Percentiles rank a stretch among this genome's conserved stretches.
Conservation (phyloP, 2,888 invertebrate genomes). For the Eristalis arbustorum region DNA sequence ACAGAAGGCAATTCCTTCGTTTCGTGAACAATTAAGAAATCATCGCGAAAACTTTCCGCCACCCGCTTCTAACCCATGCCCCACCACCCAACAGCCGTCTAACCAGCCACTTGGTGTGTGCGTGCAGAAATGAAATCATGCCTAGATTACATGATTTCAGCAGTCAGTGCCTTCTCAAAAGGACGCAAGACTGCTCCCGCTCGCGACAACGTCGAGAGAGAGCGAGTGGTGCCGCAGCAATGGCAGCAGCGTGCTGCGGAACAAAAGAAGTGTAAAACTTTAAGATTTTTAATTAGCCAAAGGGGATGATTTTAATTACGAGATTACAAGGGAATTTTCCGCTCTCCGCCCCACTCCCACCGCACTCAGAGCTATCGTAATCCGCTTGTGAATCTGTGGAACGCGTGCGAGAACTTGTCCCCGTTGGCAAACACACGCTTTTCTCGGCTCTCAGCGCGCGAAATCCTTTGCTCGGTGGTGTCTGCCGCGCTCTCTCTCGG, state of each 20-base stretch:
- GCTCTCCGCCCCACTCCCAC: slow-evolving; percentile 25
- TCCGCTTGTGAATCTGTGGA: slow-evolving; percentile 8
- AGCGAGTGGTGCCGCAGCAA: background rate
- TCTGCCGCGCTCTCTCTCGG: background rate
- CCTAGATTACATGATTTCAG: slow-evolving; percentile 1
- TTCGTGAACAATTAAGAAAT: slow-evolving; percentile 67
- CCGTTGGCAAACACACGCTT: slow-evolving; percentile 51
- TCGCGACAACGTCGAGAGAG: background rate
- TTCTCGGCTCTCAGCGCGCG: slow-evolving; percentile 29
- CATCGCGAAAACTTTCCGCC: slow-evolving; percentile 52
- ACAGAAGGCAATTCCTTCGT: slow-evolving; percentile 45
- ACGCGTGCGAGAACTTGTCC: slow-evolving; percentile 55
- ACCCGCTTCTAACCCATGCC: background rate
- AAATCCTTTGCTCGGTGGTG: slow-evolving; percentile 37
- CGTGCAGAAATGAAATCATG: slow-evolving; percentile 29
- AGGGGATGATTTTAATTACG: slow-evolving; percentile 73
- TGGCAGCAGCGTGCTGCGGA: slow-evolving; percentile 8
- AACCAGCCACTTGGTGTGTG: slow-evolving; percentile 38
- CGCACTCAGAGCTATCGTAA: background rate
- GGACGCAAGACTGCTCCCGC: background rate
- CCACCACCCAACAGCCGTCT: background rate
- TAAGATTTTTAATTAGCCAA: slow-evolving; percentile 73
- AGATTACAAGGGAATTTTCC: slow-evolving; percentile 70
- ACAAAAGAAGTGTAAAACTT: slow-evolving; percentile 71
- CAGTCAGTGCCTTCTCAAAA: background rate